Evolutionary conservation across 2,888 invertebrate species (phyloP).

Genomic region (Rhingia campestris): DNA sequence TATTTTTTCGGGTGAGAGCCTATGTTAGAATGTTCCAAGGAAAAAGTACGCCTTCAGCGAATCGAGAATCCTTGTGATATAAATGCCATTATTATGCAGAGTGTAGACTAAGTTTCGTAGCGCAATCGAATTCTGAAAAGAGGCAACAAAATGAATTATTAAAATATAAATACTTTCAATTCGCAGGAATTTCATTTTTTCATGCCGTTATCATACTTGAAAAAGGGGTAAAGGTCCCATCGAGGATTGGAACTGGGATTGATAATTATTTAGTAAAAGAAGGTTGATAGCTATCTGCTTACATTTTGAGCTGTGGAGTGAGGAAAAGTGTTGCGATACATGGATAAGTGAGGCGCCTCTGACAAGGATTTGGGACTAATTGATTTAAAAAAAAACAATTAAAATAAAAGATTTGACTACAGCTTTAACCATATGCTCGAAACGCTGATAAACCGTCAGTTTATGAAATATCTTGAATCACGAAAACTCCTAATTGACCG

Average conservation of each 20-base stretch:
- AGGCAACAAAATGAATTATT: slow-evolving; percentile 50
- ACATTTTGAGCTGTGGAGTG: no score
- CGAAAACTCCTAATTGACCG: no score
- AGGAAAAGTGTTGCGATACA: no score
- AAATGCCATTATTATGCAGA: slow-evolving; percentile 80
- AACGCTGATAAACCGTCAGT: no score
- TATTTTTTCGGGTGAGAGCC: neutral
- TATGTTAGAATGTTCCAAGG: slow-evolving; percentile 78
- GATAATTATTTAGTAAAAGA: neutral
- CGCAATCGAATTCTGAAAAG: slow-evolving; percentile 79
- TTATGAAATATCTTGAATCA: no score
- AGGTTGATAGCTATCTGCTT: no score
- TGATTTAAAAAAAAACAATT: no score
- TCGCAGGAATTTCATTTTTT: slow-evolving; percentile 3
- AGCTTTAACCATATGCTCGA: no score
- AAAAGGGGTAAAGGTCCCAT: neutral
- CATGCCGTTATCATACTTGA: neutral
- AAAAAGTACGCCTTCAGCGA: slow-evolving; percentile 81
- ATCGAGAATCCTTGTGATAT: slow-evolving; percentile 80
- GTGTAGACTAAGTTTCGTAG: slow-evolving; percentile 79
- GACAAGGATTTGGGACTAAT: no score
- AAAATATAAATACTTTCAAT: slow-evolving; percentile 46
- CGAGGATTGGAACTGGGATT: neutral
- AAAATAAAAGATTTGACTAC: no score
- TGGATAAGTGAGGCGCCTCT: no score